Conservation (phyloP, 1,140 invertebrate species). For the Potamilus streckersoni region DNA sequence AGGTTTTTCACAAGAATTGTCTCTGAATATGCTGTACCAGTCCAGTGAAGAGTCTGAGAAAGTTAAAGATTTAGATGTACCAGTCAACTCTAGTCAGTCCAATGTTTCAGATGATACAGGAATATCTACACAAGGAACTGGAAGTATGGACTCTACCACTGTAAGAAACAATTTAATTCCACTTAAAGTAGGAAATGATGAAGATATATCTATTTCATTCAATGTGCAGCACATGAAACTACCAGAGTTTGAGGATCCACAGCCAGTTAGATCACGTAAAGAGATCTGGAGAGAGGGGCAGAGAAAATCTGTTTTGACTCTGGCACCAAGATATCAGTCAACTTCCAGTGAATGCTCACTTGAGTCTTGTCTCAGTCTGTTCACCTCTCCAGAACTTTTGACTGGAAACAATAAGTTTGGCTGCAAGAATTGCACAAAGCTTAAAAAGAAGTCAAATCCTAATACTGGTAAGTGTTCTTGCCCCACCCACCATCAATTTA, state of each 20-base stretch:
- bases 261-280: constrained; percentile 35
- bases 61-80: too few species aligned
- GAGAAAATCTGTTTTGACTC: constrained; percentile 47
- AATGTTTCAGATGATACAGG: too few species aligned
- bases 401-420: constrained; percentile 92
- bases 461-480: constrained; percentile 35
- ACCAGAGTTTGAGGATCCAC: background rate
- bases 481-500: too few species aligned
- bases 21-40: too few species aligned
- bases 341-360: constrained; percentile 81
- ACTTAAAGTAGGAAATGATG: too few species aligned
- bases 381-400: constrained; percentile 89
- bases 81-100: too few species aligned
- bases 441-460: constrained; percentile 40
- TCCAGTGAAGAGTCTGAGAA: too few species aligned
- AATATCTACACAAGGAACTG: too few species aligned
- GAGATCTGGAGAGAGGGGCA: constrained; percentile 55
- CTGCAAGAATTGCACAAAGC: constrained; percentile 88
- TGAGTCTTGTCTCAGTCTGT: constrained; percentile 89
- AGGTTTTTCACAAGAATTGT: too few species aligned
- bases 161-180: too few species aligned
- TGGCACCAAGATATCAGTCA: constrained; percentile 74
- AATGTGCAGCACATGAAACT: constrained; percentile 4
- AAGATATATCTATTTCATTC: too few species aligned
- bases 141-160: too few species aligned